These are phyloP conservation scores for Euphonia xanthogaster DNA, from an alignment of 2,797 vertebrate species.

Conservation along the genomic window DNA sequence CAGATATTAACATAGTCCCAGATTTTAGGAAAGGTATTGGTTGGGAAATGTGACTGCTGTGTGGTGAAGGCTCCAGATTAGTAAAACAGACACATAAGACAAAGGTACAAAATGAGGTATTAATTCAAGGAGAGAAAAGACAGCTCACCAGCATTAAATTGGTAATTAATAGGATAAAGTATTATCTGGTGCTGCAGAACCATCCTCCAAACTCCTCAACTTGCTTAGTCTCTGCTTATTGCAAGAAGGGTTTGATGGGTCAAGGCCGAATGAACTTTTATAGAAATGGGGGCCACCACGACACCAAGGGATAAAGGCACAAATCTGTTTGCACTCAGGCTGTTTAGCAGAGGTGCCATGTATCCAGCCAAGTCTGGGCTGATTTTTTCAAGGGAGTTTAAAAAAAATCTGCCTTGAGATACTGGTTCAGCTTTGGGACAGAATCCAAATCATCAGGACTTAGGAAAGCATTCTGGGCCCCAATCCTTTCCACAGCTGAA, in stretches of 20 bases:
- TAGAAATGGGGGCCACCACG: neutral
- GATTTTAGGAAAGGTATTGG: neutral
- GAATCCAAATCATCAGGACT: neutral
- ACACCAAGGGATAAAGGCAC: neutral
- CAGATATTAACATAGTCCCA: neutral
- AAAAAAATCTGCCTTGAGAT: neutral
- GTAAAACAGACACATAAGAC: neutral
- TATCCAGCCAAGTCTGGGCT: neutral
- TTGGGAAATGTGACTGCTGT: neutral
- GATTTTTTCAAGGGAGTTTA: neutral
- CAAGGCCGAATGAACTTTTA: conserved; percentile 4
- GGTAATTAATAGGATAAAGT: conserved; percentile 3
- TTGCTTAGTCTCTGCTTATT: neutral
- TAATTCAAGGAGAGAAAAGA: conserved; percentile 17
- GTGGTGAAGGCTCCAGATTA: neutral
- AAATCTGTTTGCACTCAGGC: neutral
- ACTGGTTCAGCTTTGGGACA: neutral
- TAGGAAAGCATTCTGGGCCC: neutral
- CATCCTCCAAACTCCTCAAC: neutral
- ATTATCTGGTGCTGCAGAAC: conserved; percentile 25
- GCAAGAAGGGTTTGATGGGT: neutral
- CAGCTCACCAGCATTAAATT: neutral
- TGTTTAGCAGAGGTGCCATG: neutral
- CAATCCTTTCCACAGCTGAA: neutral
- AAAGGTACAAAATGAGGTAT: neutral